These are phyloP conservation scores for Tupaia chinensis DNA, from an alignment of 2,113 vertebrate species.

Conservation along the genomic window DNA sequence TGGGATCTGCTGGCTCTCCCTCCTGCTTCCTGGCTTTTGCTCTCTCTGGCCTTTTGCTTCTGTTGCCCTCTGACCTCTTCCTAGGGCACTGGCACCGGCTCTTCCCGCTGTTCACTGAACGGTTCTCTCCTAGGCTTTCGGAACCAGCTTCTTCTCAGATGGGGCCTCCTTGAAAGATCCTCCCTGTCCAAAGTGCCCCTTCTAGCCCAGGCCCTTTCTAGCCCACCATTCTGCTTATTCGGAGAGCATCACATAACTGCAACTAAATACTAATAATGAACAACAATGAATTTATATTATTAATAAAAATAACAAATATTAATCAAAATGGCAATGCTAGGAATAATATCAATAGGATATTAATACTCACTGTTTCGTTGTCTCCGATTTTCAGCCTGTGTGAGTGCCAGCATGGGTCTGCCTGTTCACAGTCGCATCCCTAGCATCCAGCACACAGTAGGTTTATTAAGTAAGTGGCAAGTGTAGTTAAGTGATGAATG, in stretches of 20 bases:
- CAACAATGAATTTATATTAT: no score
- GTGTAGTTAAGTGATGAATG: background rate
- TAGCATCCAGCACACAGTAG: background rate
- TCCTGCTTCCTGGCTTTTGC: background rate
- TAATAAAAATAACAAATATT: no score
- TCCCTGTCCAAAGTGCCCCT: background rate
- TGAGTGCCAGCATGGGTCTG: background rate
- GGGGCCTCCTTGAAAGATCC: background rate
- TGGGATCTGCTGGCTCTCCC: accelerated
- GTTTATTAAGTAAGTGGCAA: background rate
- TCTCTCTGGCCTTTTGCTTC: background rate
- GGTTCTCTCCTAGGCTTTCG: background rate
- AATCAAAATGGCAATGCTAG: no score
- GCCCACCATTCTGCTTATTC: background rate
- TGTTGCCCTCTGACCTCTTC: background rate
- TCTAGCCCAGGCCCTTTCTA: background rate
- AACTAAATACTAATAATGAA: background rate
- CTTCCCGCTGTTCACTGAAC: background rate
- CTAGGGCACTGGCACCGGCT: accelerated
- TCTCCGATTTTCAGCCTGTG: background rate
- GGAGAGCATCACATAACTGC: background rate
- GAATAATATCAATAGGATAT: no score
- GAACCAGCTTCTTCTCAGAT: background rate
- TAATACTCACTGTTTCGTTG: background rate
- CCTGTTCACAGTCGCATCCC: background rate